A percentile compares a stretch with the other conserved stretches of the same genome.
These are phyloP conservation scores for Heliconius ethilla DNA, from an alignment of 2,888 invertebrate species.

Conservation along the genomic window DNA sequence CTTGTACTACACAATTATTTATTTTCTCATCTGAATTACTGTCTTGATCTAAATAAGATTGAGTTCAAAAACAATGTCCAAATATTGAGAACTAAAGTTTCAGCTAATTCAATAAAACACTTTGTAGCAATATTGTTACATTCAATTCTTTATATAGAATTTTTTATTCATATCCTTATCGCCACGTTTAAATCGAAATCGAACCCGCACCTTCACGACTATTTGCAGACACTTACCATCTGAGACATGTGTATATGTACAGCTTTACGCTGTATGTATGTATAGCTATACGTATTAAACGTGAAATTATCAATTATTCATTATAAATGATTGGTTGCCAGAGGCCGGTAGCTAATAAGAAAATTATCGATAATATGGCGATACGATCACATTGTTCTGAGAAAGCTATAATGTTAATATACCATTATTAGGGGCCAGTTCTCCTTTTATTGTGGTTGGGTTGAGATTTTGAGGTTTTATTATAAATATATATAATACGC, in stretches of 20 bases:
- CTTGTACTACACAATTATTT: too few relatives aligned
- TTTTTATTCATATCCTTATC: too few relatives aligned
- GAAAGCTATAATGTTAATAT: conserved; percentile 25
- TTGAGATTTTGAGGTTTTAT: background rate
- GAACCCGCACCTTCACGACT: background rate
- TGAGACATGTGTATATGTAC: too few relatives aligned
- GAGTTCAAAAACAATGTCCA: too few relatives aligned
- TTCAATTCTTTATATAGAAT: too few relatives aligned
- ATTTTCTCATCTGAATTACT: too few relatives aligned
- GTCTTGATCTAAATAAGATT: too few relatives aligned
- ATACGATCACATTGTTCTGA: conserved; percentile 28
- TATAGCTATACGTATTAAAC: background rate
- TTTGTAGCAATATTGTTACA: too few relatives aligned
- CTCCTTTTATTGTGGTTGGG: background rate
- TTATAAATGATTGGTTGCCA: conserved; percentile 9
- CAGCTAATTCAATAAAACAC: too few relatives aligned
- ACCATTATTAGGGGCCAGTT: background rate
- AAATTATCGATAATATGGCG: conserved; percentile 23
- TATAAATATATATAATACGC: background rate
- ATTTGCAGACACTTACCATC: background rate
- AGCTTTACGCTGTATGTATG: background rate
- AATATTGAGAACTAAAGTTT: too few relatives aligned
- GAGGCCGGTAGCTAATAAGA: conserved; percentile 19
- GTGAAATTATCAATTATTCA: conserved; percentile 19
- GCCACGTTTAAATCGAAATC: background rate